Percentiles rank a stretch among this genome's conserved stretches.
Evolutionary conservation across 2,888 invertebrate species (phyloP).

Genomic region (Mythimna ferrago): DNA sequence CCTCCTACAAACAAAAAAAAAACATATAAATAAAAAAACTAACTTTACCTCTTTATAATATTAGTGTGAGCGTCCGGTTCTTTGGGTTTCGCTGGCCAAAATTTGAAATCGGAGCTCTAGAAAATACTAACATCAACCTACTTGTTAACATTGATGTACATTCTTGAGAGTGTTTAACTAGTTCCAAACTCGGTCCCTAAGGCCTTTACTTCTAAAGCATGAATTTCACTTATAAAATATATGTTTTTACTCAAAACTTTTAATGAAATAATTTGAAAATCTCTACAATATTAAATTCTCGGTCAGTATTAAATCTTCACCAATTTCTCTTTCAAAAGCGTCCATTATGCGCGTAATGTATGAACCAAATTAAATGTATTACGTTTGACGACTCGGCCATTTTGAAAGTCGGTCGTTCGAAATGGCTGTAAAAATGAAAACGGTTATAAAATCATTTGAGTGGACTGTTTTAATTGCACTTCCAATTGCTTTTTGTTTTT

Average conservation of each 20-base stretch:
- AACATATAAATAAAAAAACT: too few species aligned
- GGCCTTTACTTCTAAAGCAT: neutral
- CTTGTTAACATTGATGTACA: neutral
- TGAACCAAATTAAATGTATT: constrained; percentile 47
- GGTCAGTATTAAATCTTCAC: neutral
- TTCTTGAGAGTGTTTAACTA: neutral
- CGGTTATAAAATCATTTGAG: constrained; percentile 49
- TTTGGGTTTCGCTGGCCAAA: too few species aligned
- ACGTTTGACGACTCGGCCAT: constrained; percentile 22
- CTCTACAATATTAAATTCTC: constrained; percentile 10
- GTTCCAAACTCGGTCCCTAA: neutral
- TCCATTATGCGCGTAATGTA: constrained; percentile 30
- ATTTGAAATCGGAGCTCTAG: neutral
- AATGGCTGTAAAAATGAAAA: constrained; percentile 45
- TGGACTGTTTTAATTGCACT: constrained; percentile 46
- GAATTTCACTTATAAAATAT: neutral
- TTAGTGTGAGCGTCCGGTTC: too few species aligned
- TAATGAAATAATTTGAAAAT: constrained; percentile 13
- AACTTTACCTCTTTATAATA: too few species aligned
- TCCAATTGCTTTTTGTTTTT: constrained; percentile 31
- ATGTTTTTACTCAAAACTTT: neutral
- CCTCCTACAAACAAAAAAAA: too few species aligned
- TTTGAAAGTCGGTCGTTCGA: constrained; percentile 9
- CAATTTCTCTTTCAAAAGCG: constrained; percentile 25
- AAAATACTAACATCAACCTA: neutral